Percentiles rank a stretch among this genome's conserved stretches.
These are phyloP conservation scores for Sylvilagus bachmani DNA, from an alignment of 2,113 vertebrate genomes.

Conservation along the genomic window DNA sequence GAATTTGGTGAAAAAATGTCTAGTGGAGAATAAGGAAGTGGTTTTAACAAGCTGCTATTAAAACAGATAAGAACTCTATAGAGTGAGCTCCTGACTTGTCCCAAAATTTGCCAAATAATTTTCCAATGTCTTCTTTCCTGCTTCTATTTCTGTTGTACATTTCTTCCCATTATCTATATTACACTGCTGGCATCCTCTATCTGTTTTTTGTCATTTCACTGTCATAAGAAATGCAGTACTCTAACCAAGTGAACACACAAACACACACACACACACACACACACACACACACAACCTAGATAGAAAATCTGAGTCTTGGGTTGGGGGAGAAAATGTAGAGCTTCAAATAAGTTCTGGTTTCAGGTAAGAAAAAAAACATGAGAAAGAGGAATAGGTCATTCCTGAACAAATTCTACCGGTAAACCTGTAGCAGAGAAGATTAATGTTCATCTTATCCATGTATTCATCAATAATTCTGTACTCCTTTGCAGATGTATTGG, in stretches of 20 bases:
- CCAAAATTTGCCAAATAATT: neutral
- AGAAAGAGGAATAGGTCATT: neutral
- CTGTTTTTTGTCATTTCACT: neutral
- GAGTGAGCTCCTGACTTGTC: neutral
- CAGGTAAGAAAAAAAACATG: neutral
- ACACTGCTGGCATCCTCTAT: neutral
- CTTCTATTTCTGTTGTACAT: neutral
- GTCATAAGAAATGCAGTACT: neutral
- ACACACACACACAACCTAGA: neutral
- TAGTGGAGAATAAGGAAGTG: neutral
- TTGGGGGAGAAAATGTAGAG: neutral
- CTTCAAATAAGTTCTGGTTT: conserved; percentile 13
- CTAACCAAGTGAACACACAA: neutral
- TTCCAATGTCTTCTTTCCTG: neutral
- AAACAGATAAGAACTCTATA: neutral
- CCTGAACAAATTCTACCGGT: neutral
- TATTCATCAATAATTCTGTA: neutral
- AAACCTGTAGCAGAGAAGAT: neutral
- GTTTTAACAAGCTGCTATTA: neutral
- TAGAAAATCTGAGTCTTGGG: no score
- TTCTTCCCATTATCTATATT: neutral
- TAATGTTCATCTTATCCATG: neutral
- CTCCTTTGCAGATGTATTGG: neutral
- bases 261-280: neutral
- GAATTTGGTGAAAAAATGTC: neutral